These are phyloP conservation scores for Drosophila nannoptera DNA, from an alignment of 1,140 invertebrate genomes.

Conservation along the genomic window DNA sequence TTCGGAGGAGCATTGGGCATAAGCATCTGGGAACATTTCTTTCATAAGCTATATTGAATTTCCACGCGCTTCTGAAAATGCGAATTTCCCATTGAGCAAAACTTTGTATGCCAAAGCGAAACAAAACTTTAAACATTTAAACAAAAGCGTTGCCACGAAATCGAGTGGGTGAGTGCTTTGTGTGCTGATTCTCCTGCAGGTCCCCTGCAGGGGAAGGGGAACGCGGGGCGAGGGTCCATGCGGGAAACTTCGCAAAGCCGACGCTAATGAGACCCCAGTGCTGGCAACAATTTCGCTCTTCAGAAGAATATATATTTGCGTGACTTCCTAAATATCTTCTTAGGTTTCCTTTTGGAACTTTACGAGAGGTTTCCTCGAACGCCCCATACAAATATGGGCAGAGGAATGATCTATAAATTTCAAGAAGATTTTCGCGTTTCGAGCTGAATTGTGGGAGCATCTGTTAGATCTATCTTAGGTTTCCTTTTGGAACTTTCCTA, in stretches of 20 bases:
- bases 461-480: too few relatives aligned
- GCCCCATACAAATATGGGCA: too few relatives aligned
- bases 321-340: neutral
- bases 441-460: too few relatives aligned
- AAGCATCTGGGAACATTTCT: neutral
- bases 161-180: too few relatives aligned
- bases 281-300: neutral
- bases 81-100: slow-evolving; percentile 63
- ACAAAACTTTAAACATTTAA: slow-evolving; percentile 31
- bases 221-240: neutral
- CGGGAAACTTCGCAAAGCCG: slow-evolving; percentile 7
- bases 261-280: slow-evolving; percentile 14
- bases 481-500: too few relatives aligned
- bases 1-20: slow-evolving; percentile 9
- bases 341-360: neutral
- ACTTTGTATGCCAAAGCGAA: slow-evolving; percentile 33
- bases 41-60: slow-evolving; percentile 51
- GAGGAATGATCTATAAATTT: too few relatives aligned
- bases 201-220: too few relatives aligned
- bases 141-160: slow-evolving; percentile 28
- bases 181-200: too few relatives aligned
- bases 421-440: too few relatives aligned
- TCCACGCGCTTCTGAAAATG: slow-evolving; percentile 48
- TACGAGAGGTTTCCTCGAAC: too few relatives aligned
- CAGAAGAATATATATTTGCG: neutral